phyloP scores from a whole-genome alignment of 2,888 invertebrate species.

The Catonia carolina region DNA sequence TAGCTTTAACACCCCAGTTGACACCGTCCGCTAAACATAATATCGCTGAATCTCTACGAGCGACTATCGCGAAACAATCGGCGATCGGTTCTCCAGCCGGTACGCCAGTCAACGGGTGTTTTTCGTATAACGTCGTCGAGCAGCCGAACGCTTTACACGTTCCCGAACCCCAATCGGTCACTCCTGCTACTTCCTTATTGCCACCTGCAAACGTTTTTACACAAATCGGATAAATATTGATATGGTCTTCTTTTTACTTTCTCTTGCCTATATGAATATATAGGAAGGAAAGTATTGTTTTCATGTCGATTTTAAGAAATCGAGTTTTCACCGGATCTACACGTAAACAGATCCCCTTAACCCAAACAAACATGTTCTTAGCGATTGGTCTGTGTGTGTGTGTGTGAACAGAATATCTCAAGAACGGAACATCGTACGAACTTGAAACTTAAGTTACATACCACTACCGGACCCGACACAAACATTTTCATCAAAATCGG shows the following conservation, averaged over 20 bases:
- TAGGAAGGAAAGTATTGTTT: too few relatives aligned
- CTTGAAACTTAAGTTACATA: not conserved
- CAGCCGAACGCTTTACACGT: slow-evolving; percentile 20
- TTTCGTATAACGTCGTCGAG: slow-evolving; percentile 69
- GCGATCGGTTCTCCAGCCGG: slow-evolving; percentile 76
- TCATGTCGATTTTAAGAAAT: too few relatives aligned
- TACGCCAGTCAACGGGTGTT: slow-evolving; percentile 66
- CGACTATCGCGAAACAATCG: slow-evolving; percentile 74
- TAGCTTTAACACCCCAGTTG: slow-evolving; percentile 86
- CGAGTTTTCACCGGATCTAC: too few relatives aligned
- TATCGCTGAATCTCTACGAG: slow-evolving; percentile 64
- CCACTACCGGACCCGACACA: too few relatives aligned
- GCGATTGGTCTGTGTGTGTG: too few relatives aligned
- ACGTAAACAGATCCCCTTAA: too few relatives aligned
- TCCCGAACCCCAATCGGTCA: slow-evolving; percentile 49
- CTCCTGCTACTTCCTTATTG: slow-evolving; percentile 42
- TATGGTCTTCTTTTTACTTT: too few relatives aligned
- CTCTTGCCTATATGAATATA: too few relatives aligned
- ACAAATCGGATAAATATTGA: not conserved
- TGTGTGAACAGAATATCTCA: too few relatives aligned
- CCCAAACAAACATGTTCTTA: too few relatives aligned
- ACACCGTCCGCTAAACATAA: slow-evolving; percentile 83
- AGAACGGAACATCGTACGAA: too few relatives aligned
- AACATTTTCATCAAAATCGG: too few relatives aligned
- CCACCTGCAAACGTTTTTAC: slow-evolving; percentile 5